These are phyloP conservation scores for Euschistus heros DNA, from an alignment of 1,140 invertebrate species.

Conservation along the genomic window DNA sequence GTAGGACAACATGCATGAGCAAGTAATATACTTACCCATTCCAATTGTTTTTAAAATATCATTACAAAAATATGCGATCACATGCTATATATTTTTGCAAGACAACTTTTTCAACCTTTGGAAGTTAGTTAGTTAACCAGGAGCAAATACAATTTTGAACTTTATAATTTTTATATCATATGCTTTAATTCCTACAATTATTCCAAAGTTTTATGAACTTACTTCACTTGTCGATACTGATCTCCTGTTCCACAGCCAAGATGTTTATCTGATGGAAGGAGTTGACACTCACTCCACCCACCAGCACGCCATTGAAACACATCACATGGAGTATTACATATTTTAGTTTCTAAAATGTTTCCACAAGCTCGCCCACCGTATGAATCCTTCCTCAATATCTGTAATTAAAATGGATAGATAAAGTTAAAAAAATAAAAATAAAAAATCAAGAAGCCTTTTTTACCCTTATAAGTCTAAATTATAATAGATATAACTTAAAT, in stretches of 20 bases:
- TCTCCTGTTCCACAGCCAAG: conserved; percentile 38
- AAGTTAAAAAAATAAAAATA: background rate
- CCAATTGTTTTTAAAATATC: too few species aligned
- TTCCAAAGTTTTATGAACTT: conserved; percentile 4
- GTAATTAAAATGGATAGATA: conserved; percentile 3
- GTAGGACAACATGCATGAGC: too few species aligned
- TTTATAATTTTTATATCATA: background rate
- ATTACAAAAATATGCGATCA: too few species aligned
- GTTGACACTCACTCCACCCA: conserved; percentile 42
- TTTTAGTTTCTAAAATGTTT: conserved; percentile 34
- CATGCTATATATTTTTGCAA: too few species aligned
- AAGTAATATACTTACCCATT: too few species aligned
- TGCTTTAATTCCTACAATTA: background rate
- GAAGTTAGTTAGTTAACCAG: background rate
- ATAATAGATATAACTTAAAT: too few species aligned
- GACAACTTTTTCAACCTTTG: too few species aligned
- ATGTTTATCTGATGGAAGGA: conserved; percentile 37
- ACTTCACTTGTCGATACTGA: conserved; percentile 38
- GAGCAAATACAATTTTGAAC: background rate
- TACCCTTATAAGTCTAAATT: too few species aligned
- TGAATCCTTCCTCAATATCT: conserved; percentile 27
- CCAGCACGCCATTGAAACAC: conserved; percentile 37
- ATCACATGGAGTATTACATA: conserved; percentile 36
- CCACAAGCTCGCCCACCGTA: conserved; percentile 38
- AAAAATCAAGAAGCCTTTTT: too few species aligned